These are phyloP conservation scores for Coenonympha arcania DNA, from an alignment of 2,888 invertebrate genomes.

Conservation along the genomic window DNA sequence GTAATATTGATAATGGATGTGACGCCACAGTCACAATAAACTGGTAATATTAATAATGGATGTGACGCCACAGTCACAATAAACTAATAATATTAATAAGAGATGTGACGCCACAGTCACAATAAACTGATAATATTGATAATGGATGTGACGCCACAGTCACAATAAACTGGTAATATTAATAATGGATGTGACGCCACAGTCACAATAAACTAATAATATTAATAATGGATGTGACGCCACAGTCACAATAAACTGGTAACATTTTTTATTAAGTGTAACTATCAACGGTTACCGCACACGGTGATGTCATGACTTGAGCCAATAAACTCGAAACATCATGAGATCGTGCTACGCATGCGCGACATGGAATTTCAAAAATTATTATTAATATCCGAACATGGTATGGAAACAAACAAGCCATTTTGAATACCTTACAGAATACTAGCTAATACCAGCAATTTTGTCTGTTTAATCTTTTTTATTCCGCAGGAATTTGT, in stretches of 20 bases:
- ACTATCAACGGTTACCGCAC: slow-evolving; percentile 62
- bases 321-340: slow-evolving; percentile 69
- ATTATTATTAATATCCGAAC: slow-evolving; percentile 9
- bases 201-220: no score
- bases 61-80: no score
- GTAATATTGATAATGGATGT: no score
- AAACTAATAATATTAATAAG: no score
- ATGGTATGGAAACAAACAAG: slow-evolving; percentile 14
- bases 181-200: no score
- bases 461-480: no score
- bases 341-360: slow-evolving; percentile 32
- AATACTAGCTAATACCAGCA: background rate
- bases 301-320: slow-evolving; percentile 67
- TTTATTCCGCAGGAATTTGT: background rate
- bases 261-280: slow-evolving; percentile 49
- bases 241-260: slow-evolving; percentile 51
- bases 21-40: no score
- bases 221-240: slow-evolving; percentile 31
- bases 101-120: no score
- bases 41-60: no score
- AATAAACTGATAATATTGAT: slow-evolving; percentile 41
- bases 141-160: no score
- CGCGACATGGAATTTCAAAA: slow-evolving; percentile 25
- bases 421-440: slow-evolving; percentile 3
- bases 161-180: no score